Base-by-base conservation (phyloP, 2,113 vertebrate species). In the Hyperoodon ampullatus region DNA sequence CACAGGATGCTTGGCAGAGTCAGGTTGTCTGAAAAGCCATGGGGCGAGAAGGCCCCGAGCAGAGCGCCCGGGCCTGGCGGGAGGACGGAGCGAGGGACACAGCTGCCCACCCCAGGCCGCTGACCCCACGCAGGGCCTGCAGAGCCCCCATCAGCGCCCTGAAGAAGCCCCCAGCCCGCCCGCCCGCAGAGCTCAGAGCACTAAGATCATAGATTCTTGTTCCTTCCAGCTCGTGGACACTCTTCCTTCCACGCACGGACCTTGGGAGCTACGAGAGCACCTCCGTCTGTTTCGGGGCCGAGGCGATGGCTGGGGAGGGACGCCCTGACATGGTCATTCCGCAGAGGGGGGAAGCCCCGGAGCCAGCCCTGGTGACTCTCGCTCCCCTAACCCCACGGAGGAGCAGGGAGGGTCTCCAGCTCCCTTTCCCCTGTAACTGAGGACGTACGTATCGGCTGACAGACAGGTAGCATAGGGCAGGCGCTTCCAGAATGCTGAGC, bases 51-150 rank as follows among this genome's bases (percentile, higher is more conserved):
- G 84, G n/a, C 55, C 13, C 14, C 0, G 14, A 7, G 24, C 8
- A 0, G 8, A 70, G 68, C 0, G 12, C 18, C 61, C 1, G 21
- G 42, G 26, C 6, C 5, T 12, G 24, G 19, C 5, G 0, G 0
- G 72, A 63, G 19, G 13, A 13, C 50, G 10, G 28, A 4, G 50
- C 13, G 30, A 78, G 75, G 30, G 30, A 55, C 75, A 23, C 2
- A 3, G 63, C 53, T 23, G 4, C 77, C 7, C 53, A 16, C 13
- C 11, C 47, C 50, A 2, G 47, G 47, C 47, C 10, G 47, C 12
- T 30, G 47, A 13, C 47, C 12, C 61, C 18, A 6, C 0, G 4
- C 15, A 33, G 50, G 35, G 13, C 71, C 24, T 10, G 5, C 4
- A 10, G 26, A 13, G 35, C 21, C 30, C 8, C 18, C 3, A 13